These are phyloP conservation scores for Magallana angulata DNA, from an alignment of 1,140 invertebrate genomes.

Conservation along the genomic window DNA sequence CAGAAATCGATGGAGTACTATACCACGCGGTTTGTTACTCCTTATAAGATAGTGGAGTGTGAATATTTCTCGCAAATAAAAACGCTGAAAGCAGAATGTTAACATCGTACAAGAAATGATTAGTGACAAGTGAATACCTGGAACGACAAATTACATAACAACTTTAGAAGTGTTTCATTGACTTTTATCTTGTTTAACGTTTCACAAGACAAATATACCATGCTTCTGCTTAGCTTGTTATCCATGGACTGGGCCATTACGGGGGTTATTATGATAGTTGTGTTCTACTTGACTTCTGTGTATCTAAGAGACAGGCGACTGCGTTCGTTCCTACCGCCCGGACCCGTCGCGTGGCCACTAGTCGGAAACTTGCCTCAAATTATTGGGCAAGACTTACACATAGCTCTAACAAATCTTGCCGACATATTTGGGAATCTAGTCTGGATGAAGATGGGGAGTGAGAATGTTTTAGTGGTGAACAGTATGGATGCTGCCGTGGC, in stretches of 20 bases:
- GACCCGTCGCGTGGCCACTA: conserved; percentile 54
- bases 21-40: conserved; percentile 41
- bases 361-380: conserved; percentile 60
- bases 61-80: conserved; percentile 20
- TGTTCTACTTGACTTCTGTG: conserved; percentile 42
- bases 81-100: conserved; percentile 19
- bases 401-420: conserved; percentile 55
- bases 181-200: not conserved
- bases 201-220: not conserved
- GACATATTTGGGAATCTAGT: conserved; percentile 54
- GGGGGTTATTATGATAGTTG: conserved; percentile 12
- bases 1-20: not conserved
- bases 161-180: not conserved
- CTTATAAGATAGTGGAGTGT: conserved; percentile 18
- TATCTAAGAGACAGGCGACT: conserved; percentile 8
- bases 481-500: conserved; percentile 58
- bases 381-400: conserved; percentile 57
- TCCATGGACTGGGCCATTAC: conserved; percentile 48
- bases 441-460: conserved; percentile 57
- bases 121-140: not conserved
- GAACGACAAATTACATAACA: not conserved
- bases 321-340: conserved; percentile 48
- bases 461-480: conserved; percentile 60
- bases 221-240: conserved; percentile 3
- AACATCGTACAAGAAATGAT: not conserved